Percentiles rank a stretch among this genome's conserved stretches.
Evolutionary conservation across 2,113 vertebrate genomes (phyloP).

Genomic region (Brachypodius melanocephalos): DNA sequence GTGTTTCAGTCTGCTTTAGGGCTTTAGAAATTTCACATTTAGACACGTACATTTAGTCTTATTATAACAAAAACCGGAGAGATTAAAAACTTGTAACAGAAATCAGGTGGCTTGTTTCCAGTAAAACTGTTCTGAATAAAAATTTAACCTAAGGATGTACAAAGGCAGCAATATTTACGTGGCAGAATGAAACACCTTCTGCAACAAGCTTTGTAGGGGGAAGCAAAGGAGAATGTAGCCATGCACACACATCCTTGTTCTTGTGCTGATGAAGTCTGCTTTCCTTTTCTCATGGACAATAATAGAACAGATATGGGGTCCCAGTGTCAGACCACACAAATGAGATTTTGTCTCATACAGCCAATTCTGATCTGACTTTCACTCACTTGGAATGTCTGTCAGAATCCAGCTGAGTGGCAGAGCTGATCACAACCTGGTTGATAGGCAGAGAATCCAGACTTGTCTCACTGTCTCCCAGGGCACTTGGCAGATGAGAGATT

Average conservation of each 20-base stretch:
- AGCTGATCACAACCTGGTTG: not conserved
- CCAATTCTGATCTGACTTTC: not conserved
- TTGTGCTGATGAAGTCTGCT: not conserved
- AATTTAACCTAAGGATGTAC: not conserved
- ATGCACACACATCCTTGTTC: fast-evolving
- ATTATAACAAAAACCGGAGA: not conserved
- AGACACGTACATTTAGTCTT: not conserved
- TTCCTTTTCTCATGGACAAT: not conserved
- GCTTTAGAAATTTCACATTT: not conserved
- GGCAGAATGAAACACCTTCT: not conserved
- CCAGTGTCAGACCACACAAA: not conserved
- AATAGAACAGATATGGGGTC: not conserved
- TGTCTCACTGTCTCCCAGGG: not conserved
- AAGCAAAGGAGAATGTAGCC: not conserved
- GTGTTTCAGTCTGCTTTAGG: not conserved
- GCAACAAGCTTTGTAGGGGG: not conserved
- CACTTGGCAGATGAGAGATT: not conserved
- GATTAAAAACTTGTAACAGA: not conserved
- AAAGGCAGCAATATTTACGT: not conserved
- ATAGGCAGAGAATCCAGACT: not conserved
- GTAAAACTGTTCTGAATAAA: not conserved
- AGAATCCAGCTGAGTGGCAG: not conserved
- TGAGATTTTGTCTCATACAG: not conserved
- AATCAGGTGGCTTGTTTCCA: not conserved
- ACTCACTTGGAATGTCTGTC: not conserved